Evolutionary conservation across 2,888 invertebrate species (phyloP), one percentile per base, ranked within the genome.

Genomic region (Metopia argyrocephala): DNA sequence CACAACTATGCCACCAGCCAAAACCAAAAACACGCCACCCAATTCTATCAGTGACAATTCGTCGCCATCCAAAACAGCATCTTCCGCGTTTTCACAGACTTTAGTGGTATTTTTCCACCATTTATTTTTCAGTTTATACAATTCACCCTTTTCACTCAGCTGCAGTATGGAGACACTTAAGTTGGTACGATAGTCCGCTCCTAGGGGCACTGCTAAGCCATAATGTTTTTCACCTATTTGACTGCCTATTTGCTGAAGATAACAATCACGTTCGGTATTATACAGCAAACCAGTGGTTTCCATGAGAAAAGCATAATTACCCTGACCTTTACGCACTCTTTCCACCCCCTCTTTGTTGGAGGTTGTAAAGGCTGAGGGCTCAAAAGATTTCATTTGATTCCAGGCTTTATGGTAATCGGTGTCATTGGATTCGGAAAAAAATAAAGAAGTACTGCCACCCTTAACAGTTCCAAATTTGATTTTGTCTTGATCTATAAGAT

Each of bases 201-300:
- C 96, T 87, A 95, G 93, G 2, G 96, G 96, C 92, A 97, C 94
- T 0, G 97, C 98, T 82, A 98, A 95, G 38, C 97, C 98, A 87
- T 98, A 98, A 86, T 97, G 97, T 89, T 98, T 98, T 61, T 95
- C 95, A 88, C 98, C 97, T 69, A 98, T 92, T 85, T 94, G 93
- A 7, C 93, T 92, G 1, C 97, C 96, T 38, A 96, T 93, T 92
- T 95, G 94, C 78, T 92, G 94, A 79, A 98, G 92, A 78, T 95
- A 93, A 89, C 97, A 97, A 86, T 95, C 92, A 82, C 95, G 92
- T 89, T 96, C 95, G 82, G 94, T 94, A 85, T 94, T 94, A 91
- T 98, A 99, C 89, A 98, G 97, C 85, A 99, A 94, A 25, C 95
- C 94, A 0, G 97, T 95, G 38, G 97, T 98, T 91, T 99, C 99